Conservation (phyloP, 2,888 invertebrate genomes). For the Lysandra bellargus region DNA sequence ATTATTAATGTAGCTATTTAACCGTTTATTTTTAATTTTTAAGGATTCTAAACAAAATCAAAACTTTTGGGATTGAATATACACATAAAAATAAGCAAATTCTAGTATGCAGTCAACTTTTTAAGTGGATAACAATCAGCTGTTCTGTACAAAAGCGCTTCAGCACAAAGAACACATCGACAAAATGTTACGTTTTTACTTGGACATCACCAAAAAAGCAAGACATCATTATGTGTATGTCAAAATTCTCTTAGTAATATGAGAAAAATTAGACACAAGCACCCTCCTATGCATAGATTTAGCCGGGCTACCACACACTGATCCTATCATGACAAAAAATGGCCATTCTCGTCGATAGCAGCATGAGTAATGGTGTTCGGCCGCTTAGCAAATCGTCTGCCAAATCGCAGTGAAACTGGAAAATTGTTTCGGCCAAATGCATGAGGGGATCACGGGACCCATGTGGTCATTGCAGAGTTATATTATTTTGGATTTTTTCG, state of each 20-base stretch:
- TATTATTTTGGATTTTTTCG: neutral
- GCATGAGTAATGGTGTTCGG: conserved; percentile 71
- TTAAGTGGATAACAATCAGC: no score
- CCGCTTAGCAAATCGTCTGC: conserved; percentile 73
- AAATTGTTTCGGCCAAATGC: conserved; percentile 78
- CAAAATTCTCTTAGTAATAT: neutral
- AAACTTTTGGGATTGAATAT: no score
- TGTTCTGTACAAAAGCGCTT: no score
- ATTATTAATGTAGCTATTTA: neutral
- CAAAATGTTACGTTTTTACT: no score
- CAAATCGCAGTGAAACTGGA: conserved; percentile 71
- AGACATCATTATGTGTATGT: no score
- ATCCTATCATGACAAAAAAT: conserved; percentile 60
- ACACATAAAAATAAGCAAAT: no score
- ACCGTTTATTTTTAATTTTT: no score
- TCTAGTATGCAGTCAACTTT: no score
- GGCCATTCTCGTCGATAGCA: conserved; percentile 72
- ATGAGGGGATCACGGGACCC: conserved; percentile 58
- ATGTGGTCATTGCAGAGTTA: conserved; percentile 46
- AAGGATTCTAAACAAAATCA: no score
- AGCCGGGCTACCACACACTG: conserved; percentile 4
- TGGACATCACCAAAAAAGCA: no score
- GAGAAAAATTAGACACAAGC: neutral
- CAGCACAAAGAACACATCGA: no score
- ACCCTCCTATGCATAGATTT: neutral